phyloP scores from a whole-genome alignment of 2,113 vertebrate genomes.

The Columbina picui region DNA sequence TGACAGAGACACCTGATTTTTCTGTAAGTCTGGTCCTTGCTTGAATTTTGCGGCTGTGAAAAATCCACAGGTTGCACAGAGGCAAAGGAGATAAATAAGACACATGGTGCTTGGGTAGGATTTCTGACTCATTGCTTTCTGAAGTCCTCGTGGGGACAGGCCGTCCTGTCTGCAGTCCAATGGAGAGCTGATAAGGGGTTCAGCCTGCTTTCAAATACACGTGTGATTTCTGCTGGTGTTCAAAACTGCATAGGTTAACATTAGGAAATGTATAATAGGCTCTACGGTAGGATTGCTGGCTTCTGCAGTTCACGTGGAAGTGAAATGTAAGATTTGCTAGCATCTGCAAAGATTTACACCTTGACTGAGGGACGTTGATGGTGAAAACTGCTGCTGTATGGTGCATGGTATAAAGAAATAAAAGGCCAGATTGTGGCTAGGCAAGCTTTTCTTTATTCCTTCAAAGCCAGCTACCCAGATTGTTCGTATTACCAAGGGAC shows the following conservation, averaged over 20 bases:
- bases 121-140: not conserved
- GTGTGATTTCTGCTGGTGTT: accelerated
- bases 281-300: not conserved
- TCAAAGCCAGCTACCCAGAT: not conserved
- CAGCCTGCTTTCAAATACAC: not conserved
- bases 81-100: not conserved
- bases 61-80: not conserved
- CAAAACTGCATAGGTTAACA: not conserved
- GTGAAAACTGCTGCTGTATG: not conserved
- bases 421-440: not conserved
- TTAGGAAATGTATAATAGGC: not conserved
- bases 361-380: not conserved
- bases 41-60: not conserved
- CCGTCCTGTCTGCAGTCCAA: accelerated
- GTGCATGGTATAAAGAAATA: not conserved
- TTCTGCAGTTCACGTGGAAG: not conserved
- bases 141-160: accelerated
- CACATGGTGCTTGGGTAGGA: accelerated
- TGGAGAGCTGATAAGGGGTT: not conserved
- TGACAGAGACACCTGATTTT: not conserved
- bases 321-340: not conserved
- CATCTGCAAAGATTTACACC: not conserved
- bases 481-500: accelerated
- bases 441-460: not conserved
- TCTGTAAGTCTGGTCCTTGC: not conserved